These are phyloP conservation scores for Nycticryphes semicollaris DNA, from an alignment of 2,113 vertebrate species.

Conservation along the genomic window DNA sequence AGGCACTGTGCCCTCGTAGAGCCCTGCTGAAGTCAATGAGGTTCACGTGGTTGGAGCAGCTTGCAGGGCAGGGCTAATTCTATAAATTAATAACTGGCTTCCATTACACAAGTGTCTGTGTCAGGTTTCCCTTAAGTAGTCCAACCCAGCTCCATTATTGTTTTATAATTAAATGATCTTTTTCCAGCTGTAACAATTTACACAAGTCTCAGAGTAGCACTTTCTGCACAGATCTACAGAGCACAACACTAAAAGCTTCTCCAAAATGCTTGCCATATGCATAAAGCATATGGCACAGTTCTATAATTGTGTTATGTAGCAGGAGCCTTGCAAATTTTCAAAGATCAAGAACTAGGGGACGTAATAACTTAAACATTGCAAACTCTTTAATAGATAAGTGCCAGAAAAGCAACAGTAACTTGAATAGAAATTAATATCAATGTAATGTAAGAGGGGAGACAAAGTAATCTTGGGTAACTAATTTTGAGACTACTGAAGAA, in stretches of 20 bases:
- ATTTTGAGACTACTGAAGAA: background rate
- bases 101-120: constrained; percentile 5
- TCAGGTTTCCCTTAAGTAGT: background rate
- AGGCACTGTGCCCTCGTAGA: background rate
- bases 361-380: background rate
- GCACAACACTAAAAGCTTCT: background rate
- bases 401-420: background rate
- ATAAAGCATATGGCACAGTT: constrained; percentile 42
- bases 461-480: background rate
- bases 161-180: constrained; percentile 1
- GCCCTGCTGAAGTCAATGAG: background rate
- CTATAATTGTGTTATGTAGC: background rate
- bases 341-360: background rate
- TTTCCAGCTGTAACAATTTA: background rate
- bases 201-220: background rate
- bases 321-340: constrained; percentile 17
- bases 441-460: background rate
- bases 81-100: constrained; percentile 7
- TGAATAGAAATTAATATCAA: background rate
- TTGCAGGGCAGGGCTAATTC: constrained; percentile 3
- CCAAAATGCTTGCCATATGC: constrained; percentile 2
- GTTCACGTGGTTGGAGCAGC: background rate
- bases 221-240: background rate
- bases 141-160: background rate
- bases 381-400: background rate